Evolutionary conservation across 2,797 vertebrate species (phyloP), one percentile per base, ranked within the genome.

Genomic region (Sebastolobus altivelis): DNA sequence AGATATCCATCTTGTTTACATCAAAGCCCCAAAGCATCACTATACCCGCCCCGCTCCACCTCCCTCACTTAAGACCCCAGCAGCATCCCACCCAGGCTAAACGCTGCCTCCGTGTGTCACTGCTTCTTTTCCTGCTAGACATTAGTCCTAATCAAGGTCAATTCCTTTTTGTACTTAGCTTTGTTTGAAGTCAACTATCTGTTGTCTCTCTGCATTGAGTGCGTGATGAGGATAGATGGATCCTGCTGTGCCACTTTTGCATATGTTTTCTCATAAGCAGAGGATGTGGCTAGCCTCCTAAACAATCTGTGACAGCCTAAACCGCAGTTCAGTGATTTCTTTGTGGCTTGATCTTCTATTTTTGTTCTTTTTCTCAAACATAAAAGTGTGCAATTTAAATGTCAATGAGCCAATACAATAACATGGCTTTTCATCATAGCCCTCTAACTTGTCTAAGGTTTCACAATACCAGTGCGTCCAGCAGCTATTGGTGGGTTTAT

Each of bases 1-100:
- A 91, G 93, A 95, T 95, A 95, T 95, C 90, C 91, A 96, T 96
- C 95, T 95, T 93, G 93, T 95, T 95, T 94, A 93, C 93, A 93
- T 95, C 93, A 94, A 93, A 94, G 93, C 79, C 75, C 82, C 72
- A 81, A 83, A 87, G 88, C 83, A 90, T 89, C 83, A 80, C 77
- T 82, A 54, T 60, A 81, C 66, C 69, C 56, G 16, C 67, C 60
- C 40, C 49, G 35, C 72, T 84, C 79, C 83, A 73, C 86, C 85
- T 77, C 67, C 55, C 31, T 63, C 83, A 82, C 80, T 88, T 63
- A 81, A 82, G 72, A 62, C 20, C 56, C 62, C 69, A 79, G 76
- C 85, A 84, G 62, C 73, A 63, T 89, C 85, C 85, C 82, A 84
- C 84, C 86, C 82, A 80, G 74, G 69, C 55, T 79, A 66, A 81